Evolutionary conservation across 53 echinoderm and acorn worm species (phyloP).

Genomic region (Stichopus horrens): DNA sequence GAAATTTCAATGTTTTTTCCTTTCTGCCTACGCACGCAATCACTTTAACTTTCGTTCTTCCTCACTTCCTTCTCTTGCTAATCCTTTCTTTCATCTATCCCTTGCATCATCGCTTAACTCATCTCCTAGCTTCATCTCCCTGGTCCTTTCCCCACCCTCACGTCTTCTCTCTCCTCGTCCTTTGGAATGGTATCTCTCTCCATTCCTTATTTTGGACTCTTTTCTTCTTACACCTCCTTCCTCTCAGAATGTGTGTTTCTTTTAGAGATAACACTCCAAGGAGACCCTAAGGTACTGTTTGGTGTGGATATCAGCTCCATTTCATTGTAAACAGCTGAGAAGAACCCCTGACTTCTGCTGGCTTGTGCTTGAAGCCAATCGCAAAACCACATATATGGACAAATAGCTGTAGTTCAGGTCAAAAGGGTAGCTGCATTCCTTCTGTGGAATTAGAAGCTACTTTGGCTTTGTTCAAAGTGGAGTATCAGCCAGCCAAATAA

Average conservation of each 20-base stretch:
- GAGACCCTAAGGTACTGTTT: no score
- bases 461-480: not conserved
- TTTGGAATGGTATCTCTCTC: no score
- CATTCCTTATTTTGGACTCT: not conserved
- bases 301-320: not conserved
- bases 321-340: slow-evolving; percentile 27
- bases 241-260: not conserved
- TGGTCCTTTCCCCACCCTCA: no score
- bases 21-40: no score
- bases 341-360: not conserved
- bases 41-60: no score
- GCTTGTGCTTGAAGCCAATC: slow-evolving; percentile 13
- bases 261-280: no score
- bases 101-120: no score
- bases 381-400: slow-evolving; percentile 40
- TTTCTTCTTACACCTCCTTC: not conserved
- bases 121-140: no score
- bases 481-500: not conserved
- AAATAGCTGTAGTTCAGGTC: slow-evolving; percentile 30
- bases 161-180: no score
- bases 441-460: not conserved
- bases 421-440: slow-evolving; percentile 24
- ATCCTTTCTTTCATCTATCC: no score
- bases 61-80: no score
- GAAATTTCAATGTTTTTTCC: no score